Conservation (phyloP, 2,113 vertebrate genomes). For the Ornithorhynchus anatinus region DNA sequence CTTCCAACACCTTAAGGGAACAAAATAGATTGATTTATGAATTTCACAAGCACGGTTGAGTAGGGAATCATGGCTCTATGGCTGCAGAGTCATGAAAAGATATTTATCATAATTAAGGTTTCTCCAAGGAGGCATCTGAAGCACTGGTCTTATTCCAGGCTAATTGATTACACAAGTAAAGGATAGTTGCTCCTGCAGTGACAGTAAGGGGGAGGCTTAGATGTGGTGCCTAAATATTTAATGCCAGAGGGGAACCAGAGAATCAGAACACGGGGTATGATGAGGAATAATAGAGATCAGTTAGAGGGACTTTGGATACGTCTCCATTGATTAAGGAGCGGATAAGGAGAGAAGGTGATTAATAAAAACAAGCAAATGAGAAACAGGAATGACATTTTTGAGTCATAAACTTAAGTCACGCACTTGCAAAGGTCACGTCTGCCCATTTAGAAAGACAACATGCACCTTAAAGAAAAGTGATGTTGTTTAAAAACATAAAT, state of each 20-base stretch:
- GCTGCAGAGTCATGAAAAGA: conserved; percentile 55
- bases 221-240: conserved; percentile 58
- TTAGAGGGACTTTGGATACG: conserved; percentile 26
- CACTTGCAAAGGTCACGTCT: neutral
- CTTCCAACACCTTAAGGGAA: conserved; percentile 35
- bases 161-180: conserved; percentile 62
- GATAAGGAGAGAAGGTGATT: conserved; percentile 45
- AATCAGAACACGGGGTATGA: conserved; percentile 55
- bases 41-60: conserved; percentile 59
- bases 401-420: neutral
- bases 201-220: conserved; percentile 56
- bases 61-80: conserved; percentile 49
- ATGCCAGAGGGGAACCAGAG: conserved; percentile 56
- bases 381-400: conserved; percentile 23
- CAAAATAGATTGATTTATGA: conserved; percentile 69
- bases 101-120: conserved; percentile 75
- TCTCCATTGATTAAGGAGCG: conserved; percentile 50
- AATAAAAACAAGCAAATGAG: conserved; percentile 1
- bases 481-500: conserved; percentile 13
- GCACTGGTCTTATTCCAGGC: conserved; percentile 35
- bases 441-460: neutral
- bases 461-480: neutral
- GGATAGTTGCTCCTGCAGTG: conserved; percentile 29
- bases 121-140: conserved; percentile 42
- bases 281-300: conserved; percentile 69